Conservation (phyloP, 2,888 invertebrate genomes). For the Dasysyrphus tricinctus region DNA sequence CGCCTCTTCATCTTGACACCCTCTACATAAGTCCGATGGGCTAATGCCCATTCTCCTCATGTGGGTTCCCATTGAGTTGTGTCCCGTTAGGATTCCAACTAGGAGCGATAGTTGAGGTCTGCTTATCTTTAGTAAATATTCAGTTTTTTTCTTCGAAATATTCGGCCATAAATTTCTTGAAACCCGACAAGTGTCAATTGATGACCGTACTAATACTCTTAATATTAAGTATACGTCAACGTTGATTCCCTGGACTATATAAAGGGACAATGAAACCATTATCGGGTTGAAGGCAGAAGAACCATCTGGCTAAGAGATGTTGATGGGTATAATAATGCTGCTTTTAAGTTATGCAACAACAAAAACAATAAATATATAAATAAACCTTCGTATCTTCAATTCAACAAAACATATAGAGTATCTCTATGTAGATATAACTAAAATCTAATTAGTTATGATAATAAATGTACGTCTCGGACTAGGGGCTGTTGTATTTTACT, state of each 20-base stretch:
- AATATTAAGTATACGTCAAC: background rate
- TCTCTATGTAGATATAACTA: background rate
- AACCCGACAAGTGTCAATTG: no score
- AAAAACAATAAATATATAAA: constrained; percentile 9
- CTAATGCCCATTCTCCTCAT: no score
- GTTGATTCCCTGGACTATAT: background rate
- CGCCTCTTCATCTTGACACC: no score
- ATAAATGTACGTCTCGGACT: background rate
- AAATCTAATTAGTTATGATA: constrained; percentile 14
- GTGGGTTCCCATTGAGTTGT: no score
- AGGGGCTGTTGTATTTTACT: background rate
- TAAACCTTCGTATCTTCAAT: background rate
- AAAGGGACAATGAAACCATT: constrained; percentile 40
- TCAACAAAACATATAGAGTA: background rate
- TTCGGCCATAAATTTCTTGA: no score
- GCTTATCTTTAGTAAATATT: no score
- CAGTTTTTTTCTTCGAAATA: no score
- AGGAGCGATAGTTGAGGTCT: no score
- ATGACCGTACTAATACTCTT: no score
- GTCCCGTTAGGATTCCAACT: no score
- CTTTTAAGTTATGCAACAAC: constrained; percentile 45
- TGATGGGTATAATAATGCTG: constrained; percentile 34
- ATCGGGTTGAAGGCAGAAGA: constrained; percentile 38
- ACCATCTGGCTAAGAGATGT: constrained; percentile 52
- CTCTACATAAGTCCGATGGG: no score